phyloP scores from a whole-genome alignment of 1,140 invertebrate genomes.

The Plectrocnemia conspersa region DNA sequence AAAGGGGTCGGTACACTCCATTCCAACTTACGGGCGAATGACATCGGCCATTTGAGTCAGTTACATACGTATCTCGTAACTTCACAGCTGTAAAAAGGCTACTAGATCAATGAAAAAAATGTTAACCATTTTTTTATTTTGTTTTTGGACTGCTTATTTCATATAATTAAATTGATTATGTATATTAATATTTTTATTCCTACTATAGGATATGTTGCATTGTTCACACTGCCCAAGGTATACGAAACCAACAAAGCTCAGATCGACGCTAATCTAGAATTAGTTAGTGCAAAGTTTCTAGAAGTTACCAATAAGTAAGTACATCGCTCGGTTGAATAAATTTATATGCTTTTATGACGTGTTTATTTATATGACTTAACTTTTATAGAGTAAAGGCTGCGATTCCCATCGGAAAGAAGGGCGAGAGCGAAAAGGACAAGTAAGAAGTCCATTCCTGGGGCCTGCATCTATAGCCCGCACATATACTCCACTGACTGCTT shows the following conservation, averaged over 20 bases:
- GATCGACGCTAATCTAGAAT: slow-evolving; percentile 88
- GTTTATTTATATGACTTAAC: slow-evolving; percentile 11
- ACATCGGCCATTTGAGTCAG: too few species aligned
- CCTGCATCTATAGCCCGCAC: slow-evolving; percentile 2
- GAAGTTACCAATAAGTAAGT: slow-evolving; percentile 85
- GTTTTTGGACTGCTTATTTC: not conserved
- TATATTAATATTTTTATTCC: slow-evolving; percentile 37
- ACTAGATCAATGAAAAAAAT: too few species aligned
- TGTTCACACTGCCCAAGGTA: slow-evolving; percentile 95
- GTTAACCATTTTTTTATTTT: not conserved
- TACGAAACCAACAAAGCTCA: slow-evolving; percentile 97
- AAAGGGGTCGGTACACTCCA: too few species aligned
- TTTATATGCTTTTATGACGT: not conserved
- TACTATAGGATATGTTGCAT: slow-evolving; percentile 77
- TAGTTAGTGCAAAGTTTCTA: slow-evolving; percentile 82
- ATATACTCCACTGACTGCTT: slow-evolving; percentile 22
- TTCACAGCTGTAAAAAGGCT: too few species aligned
- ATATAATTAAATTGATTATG: too few species aligned
- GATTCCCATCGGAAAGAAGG: slow-evolving; percentile 86
- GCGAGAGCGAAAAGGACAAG: slow-evolving; percentile 76
- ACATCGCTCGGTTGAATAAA: not conserved
- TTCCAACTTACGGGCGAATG: too few species aligned
- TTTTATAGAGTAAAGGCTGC: slow-evolving; percentile 79
- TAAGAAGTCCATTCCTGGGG: slow-evolving; percentile 50
- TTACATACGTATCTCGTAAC: too few species aligned